A percentile compares a stretch with the other conserved stretches of the same genome.
These are phyloP conservation scores for Oligia strigilis DNA, from an alignment of 2,888 invertebrate genomes.

Conservation along the genomic window DNA sequence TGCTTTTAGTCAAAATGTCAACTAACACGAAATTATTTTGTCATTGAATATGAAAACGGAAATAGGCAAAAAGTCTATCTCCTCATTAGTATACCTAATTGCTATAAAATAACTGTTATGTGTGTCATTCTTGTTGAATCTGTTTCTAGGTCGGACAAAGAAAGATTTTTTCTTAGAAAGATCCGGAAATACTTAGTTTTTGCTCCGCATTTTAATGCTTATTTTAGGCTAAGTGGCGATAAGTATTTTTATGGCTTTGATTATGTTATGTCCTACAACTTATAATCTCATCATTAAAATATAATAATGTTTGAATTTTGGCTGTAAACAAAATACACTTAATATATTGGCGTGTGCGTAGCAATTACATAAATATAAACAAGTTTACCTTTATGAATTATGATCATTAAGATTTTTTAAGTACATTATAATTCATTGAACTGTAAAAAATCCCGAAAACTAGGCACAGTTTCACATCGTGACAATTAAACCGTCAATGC, in stretches of 20 bases:
- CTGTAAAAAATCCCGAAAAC: constrained; percentile 34
- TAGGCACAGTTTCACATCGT: constrained; percentile 45
- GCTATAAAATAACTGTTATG: constrained; percentile 2
- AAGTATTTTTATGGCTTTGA: not conserved
- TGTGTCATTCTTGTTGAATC: constrained; percentile 14
- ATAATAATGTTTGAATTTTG: not conserved
- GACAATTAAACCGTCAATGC: constrained; percentile 69
- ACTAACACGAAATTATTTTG: constrained; percentile 40
- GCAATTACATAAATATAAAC: not conserved
- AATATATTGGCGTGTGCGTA: not conserved
- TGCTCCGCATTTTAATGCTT: constrained; percentile 4
- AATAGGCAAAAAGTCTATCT: constrained; percentile 14
- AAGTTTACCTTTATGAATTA: not conserved
- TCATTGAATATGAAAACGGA: constrained; percentile 15
- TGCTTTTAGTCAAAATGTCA: constrained; percentile 64
- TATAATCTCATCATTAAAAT: not conserved
- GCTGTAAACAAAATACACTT: not conserved
- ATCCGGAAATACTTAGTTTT: constrained; percentile 16
- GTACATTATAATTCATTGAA: constrained; percentile 7
- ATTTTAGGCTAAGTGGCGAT: not conserved
- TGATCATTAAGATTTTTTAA: not conserved
- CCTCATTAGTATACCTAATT: constrained; percentile 27
- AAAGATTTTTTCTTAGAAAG: constrained; percentile 7
- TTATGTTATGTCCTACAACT: not conserved
- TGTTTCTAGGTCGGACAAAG: not conserved